Evolutionary conservation across 2,797 vertebrate genomes (phyloP), one percentile per base, ranked within the genome.

Genomic region (Rhyacichthys aspro): DNA sequence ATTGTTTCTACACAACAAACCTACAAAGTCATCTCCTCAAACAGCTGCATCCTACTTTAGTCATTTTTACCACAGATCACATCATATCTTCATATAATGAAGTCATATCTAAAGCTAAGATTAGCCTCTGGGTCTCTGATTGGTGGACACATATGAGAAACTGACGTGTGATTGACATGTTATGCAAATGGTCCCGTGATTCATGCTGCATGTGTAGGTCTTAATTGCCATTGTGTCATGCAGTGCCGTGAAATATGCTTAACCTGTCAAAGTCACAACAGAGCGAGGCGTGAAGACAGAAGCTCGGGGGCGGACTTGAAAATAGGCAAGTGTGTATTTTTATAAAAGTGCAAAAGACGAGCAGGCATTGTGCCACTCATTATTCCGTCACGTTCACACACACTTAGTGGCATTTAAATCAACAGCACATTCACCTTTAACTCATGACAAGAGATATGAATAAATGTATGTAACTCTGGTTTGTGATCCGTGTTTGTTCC

Each of bases 181-280:
- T 5, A 11, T 37, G 16, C 45, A 23, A 62, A 50, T 37, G 42
- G 33, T 38, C 18, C n/a, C 16, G 53, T 28, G 37, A 59, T 59
- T 49, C 43, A 38, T 61, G 36, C 50, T 70, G 62, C 44, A 49
- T 72, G 70, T n/a, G 7, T 47, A 53, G 53, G 32, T 45, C 64
- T n/a, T 63, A 71, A 80, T 70, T 77, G 64, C 42, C 55, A 15
- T 50, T 63, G 34, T 37, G 43, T 55, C 43, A 46, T 18, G 18
- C 55, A 23, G 39, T 50, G 16, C 48, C 36, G 59, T 19, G 6
- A 43, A 47, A 58, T 53, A 48, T 42, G 34, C 46, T 56, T 43
- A 65, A 63, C 19, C 28, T 69, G 47, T 71, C 68, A 66, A 50
- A 54, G 16, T 11, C 36, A 42, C 15, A 47, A 45, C 41, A 60